phyloP scores from a whole-genome alignment of 30 jellyfish, hydroid and myxozoan species.

The Aurelia sp. region DNA sequence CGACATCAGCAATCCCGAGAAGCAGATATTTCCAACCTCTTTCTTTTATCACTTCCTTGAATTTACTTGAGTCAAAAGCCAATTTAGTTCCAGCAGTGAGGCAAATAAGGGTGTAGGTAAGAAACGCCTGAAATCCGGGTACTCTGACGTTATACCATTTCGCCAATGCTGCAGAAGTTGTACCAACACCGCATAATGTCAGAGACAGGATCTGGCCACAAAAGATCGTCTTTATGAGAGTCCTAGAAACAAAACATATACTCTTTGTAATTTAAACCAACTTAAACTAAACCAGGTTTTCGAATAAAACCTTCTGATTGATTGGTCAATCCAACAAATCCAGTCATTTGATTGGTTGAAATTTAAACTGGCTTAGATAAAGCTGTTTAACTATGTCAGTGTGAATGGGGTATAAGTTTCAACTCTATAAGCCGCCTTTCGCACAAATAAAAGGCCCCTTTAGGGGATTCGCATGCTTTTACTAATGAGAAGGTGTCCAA shows the following conservation, averaged over 20 bases:
- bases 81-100: conserved; percentile 82
- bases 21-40: conserved; percentile 91
- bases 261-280: too few relatives aligned
- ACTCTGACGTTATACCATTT: conserved; percentile 71
- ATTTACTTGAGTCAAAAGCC: conserved; percentile 39
- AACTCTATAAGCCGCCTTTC: too few relatives aligned
- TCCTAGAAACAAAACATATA: conserved; percentile 29
- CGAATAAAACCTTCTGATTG: too few relatives aligned
- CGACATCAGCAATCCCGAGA: conserved; percentile 84
- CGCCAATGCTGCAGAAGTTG: conserved; percentile 89
- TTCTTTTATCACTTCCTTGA: conserved; percentile 38
- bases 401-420: too few relatives aligned
- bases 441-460: too few relatives aligned
- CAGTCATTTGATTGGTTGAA: too few relatives aligned
- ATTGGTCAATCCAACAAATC: too few relatives aligned
- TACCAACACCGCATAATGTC: conserved; percentile 92
- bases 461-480: too few relatives aligned
- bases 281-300: too few relatives aligned
- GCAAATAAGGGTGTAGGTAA: conserved; percentile 71
- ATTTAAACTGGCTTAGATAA: too few relatives aligned
- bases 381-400: too few relatives aligned
- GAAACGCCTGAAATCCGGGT: conserved; percentile 89
- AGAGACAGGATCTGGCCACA: conserved; percentile 95
- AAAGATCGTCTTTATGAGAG: conserved; percentile 72
- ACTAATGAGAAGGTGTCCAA: too few relatives aligned